Base-by-base conservation (phyloP, 2,797 vertebrate genomes). In the Channallabes apus region DNA sequence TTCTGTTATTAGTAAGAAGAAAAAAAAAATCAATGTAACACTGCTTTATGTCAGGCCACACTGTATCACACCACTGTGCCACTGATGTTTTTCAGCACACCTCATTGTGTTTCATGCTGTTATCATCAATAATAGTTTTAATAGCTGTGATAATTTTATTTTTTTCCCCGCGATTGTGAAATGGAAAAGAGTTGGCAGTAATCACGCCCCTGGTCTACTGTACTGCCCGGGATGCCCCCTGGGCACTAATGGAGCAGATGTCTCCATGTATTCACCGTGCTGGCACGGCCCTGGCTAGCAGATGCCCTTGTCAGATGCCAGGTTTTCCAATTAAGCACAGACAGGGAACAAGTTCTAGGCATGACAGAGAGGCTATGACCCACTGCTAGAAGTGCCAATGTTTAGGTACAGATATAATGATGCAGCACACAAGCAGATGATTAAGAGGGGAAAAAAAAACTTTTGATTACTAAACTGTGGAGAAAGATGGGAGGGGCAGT, bases 181-280 rank as follows among this genome's bases (percentile, higher is more conserved):
- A 73, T 85, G 69, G 76, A 87, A 88, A 80, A 65, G 80, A 86
- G 84, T 83, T 90, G 87, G 89, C 89, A 86, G 67, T 83, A 84
- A 81, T 80, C 76, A 69, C 83, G 73, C 71, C 85, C 67, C 83
- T 71, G 86, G 88, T 89, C 80, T 90, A 91, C 90, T 85, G 92
- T 89, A 80, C 86, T 88, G 82, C 86, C 84, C 88, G 89, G 87
- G 82, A 80, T 67, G 87, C 87, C 87, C 90, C 90, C 88, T 85
- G 87, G 89, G 90, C 90, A 87, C 87, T 77, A 82, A 80, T 46
- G 93, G 96, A 97, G 96, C 97, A 97, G 96, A 96, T 97, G 96
- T 96, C 97, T 96, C 95, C 94, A 94, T 96, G 96, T 94, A 96
- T 96, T 95, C 96, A 95, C 94, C 95, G 96, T 95, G 96, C 96